Evolutionary conservation across 1,140 invertebrate species (phyloP), one percentile per base, ranked within the genome.

Genomic region (Dendrolimus kikuchii): DNA sequence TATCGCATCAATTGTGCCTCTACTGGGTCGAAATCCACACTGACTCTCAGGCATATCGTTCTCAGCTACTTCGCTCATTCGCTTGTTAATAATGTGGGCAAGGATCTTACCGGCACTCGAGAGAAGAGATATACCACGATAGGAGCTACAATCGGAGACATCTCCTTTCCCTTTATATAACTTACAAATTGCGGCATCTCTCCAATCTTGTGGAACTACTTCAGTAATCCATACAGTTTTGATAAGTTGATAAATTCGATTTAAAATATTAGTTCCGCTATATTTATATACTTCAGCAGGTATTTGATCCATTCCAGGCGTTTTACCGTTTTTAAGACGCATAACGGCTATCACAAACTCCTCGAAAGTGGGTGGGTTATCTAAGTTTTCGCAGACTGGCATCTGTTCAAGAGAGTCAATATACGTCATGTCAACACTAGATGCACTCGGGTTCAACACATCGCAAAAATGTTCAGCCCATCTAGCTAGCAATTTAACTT

Each of bases 1-100:
- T 7, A 72, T 72, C 6, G 62, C 66, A 9, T 72, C 64, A 40
- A 57, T 23, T 23, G n/a, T n/a, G n/a, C n/a, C n/a, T n/a, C n/a
- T n/a, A n/a, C n/a, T n/a, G 23, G 59, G 51, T 2, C 59, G 45
- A 43, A 67, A 69, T 2, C 60, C 62, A 56, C 54, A 47, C 3
- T 69, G 60, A 7, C 23, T 64, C 9, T 66, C 66, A n/a, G 62
- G 64, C 8, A 72, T 51, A 4, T 54, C n/a, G 1, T 40, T 43
- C 54, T 68, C 59, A 4, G 63, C 57, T 44, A 23, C 23, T 23
- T 23, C 43, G 8, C 46, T 47, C 4, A 60, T 48, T 4, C 60
- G 57, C 2, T 7, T 51, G 49, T 60, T 59, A 43, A 62, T 49
- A 52, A 63, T 57, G 37, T 60, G 59, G 2, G 60, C 60, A 3